These are phyloP conservation scores for Stenotaenia linearis DNA, from an alignment of 2,888 invertebrate species.

Conservation along the genomic window DNA sequence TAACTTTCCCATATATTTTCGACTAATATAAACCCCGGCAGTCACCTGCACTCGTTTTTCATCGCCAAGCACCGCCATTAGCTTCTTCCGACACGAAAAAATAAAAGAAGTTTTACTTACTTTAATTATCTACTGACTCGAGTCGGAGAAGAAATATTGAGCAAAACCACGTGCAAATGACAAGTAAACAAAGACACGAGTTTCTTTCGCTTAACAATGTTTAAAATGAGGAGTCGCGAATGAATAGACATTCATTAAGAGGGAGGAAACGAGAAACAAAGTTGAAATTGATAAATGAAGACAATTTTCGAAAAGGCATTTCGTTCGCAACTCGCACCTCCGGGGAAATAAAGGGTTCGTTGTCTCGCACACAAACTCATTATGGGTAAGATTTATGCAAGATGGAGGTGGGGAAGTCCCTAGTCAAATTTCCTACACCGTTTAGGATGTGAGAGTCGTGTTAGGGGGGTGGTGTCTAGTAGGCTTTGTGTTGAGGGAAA, in stretches of 20 bases:
- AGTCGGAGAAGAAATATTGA: not conserved
- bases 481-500: too few relatives aligned
- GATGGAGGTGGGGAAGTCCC: not conserved
- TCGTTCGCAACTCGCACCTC: not conserved
- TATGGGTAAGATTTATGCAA: not conserved
- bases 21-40: not conserved
- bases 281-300: slow-evolving; percentile 23
- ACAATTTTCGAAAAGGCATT: not conserved
- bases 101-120: too few relatives aligned
- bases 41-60: not conserved
- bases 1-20: not conserved
- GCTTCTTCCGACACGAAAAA: not conserved
- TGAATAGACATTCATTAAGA: slow-evolving; percentile 1
- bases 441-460: too few relatives aligned
- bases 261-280: not conserved
- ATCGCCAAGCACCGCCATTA: not conserved
- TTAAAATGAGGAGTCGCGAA: not conserved
- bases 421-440: slow-evolving; percentile 1
- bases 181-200: not conserved
- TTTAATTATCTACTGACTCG: too few relatives aligned
- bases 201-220: not conserved
- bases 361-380: not conserved
- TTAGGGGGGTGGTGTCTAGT: too few relatives aligned
- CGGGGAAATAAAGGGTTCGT: slow-evolving; percentile 8
- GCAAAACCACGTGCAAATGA: not conserved